phyloP scores from a whole-genome alignment of 2,888 invertebrate species.

The Norana najaformis region DNA sequence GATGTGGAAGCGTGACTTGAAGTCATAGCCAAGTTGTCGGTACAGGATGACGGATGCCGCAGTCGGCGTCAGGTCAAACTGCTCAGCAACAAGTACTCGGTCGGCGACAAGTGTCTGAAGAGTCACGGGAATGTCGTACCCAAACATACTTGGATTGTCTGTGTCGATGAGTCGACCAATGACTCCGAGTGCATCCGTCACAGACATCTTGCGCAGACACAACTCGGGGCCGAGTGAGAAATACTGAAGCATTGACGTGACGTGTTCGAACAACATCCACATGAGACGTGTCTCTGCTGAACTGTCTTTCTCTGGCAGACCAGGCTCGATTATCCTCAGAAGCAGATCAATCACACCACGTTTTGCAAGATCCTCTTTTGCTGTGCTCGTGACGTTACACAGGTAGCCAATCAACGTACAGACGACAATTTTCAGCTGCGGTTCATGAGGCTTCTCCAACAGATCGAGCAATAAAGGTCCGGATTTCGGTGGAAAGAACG shows the following conservation, averaged over 20 bases:
- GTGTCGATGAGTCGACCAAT: not conserved
- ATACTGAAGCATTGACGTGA: not conserved
- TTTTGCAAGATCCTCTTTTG: not conserved
- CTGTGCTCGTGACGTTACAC: not conserved
- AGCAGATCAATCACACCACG: not conserved
- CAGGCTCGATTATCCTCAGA: not conserved
- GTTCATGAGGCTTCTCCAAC: not conserved
- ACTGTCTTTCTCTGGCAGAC: not conserved
- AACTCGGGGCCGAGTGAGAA: not conserved
- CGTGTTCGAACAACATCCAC: not conserved
- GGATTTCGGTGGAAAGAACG: slow-evolving; percentile 1
- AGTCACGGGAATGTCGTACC: not conserved
- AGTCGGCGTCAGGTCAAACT: not conserved
- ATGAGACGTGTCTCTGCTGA: not conserved
- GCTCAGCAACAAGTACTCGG: not conserved
- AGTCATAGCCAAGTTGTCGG: not conserved
- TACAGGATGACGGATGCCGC: not conserved
- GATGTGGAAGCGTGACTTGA: not conserved
- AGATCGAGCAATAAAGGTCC: not conserved
- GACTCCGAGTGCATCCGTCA: not conserved
- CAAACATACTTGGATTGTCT: not conserved
- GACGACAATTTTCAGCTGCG: not conserved
- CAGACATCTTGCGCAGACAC: not conserved
- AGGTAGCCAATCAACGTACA: not conserved
- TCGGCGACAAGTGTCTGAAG: not conserved